Evolutionary conservation across 2,797 vertebrate genomes (phyloP).

Genomic region (Cuculus canorus): DNA sequence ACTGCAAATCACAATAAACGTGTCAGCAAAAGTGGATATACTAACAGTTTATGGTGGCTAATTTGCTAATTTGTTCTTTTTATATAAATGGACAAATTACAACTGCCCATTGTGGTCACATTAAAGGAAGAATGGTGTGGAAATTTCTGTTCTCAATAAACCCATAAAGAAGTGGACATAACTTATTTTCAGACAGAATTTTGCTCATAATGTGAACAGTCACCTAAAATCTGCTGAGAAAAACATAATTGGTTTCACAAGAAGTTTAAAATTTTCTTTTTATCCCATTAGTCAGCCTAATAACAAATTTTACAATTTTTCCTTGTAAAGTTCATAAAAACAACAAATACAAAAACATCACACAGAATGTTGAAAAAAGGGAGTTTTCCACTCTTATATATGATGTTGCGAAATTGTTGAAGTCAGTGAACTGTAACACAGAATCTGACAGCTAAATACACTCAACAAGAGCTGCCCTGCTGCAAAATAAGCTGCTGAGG

Average conservation of each 20-base stretch:
- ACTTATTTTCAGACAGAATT: constrained; percentile 60
- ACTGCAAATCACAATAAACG: constrained; percentile 53
- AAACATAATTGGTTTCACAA: constrained; percentile 62
- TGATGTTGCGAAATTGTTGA: neutral
- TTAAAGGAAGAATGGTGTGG: constrained; percentile 62
- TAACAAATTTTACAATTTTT: constrained; percentile 55
- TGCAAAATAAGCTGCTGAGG: neutral
- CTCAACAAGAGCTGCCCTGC: neutral
- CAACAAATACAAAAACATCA: constrained; percentile 52
- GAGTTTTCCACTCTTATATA: constrained; percentile 40
- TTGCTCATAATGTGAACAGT: constrained; percentile 34
- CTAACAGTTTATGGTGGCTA: constrained; percentile 53
- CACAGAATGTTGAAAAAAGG: neutral
- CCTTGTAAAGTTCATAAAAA: constrained; percentile 50
- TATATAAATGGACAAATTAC: constrained; percentile 54
- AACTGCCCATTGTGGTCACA: constrained; percentile 54
- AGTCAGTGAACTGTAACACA: neutral
- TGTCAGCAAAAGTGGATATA: constrained; percentile 64
- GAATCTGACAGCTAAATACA: neutral
- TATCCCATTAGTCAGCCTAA: constrained; percentile 63
- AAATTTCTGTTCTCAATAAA: constrained; percentile 66
- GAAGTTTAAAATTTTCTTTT: constrained; percentile 47
- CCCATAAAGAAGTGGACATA: constrained; percentile 47
- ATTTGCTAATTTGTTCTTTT: constrained; percentile 58
- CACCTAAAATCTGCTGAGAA: constrained; percentile 69